A percentile compares a stretch with the other conserved stretches of the same genome.
These are phyloP conservation scores for Branchinecta lynchi DNA, from an alignment of 1,140 invertebrate species.

Conservation along the genomic window DNA sequence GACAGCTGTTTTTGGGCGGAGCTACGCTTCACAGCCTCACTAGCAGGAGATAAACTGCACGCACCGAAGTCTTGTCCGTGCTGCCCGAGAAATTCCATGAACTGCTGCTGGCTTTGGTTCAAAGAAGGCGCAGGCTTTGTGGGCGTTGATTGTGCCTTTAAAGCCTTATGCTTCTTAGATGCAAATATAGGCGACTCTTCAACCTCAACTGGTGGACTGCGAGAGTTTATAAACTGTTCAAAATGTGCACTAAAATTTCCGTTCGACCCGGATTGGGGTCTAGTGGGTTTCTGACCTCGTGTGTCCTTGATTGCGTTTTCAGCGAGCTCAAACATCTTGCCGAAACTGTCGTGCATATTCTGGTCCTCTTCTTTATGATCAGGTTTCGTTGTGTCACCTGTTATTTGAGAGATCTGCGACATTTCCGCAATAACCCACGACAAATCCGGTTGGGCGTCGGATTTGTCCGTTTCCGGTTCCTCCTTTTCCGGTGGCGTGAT, in stretches of 20 bases:
- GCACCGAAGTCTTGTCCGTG: neutral
- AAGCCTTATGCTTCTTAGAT: neutral
- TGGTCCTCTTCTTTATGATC: neutral
- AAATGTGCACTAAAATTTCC: neutral
- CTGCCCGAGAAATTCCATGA: neutral
- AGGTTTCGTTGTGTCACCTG: neutral
- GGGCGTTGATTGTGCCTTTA: neutral
- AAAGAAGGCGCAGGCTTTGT: neutral
- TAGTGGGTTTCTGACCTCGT: neutral
- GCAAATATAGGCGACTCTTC: neutral
- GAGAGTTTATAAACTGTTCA: neutral
- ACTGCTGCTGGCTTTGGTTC: neutral
- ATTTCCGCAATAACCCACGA: neutral
- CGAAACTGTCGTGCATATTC: neutral
- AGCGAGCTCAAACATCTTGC: neutral
- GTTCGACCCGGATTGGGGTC: neutral
- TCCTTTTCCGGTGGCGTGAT: neutral
- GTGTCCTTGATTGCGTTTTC: neutral
- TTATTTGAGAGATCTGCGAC: neutral
- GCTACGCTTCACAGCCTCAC: neutral
- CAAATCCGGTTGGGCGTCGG: neutral
- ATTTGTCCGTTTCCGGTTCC: neutral
- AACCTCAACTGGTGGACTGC: neutral
- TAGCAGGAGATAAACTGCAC: neutral
- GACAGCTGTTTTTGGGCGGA: neutral